phyloP scores from a whole-genome alignment of 2,888 invertebrate species.

The Euclidia mi region DNA sequence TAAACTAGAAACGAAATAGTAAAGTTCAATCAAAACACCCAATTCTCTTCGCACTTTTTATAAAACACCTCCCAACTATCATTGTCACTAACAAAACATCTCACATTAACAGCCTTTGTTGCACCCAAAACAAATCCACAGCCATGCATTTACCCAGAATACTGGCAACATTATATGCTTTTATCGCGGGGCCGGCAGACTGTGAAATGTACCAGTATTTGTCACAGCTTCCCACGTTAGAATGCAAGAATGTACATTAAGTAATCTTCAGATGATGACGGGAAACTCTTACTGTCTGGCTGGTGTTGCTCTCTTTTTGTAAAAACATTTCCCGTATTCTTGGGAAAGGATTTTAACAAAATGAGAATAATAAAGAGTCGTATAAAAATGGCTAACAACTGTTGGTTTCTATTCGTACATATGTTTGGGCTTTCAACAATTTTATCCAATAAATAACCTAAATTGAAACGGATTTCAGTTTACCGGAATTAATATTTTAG shows the following conservation, averaged over 20 bases:
- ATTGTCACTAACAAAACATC: conserved; percentile 36
- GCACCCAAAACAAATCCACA: conserved; percentile 46
- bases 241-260: conserved; percentile 59
- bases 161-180: conserved; percentile 67
- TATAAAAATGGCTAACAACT: too few relatives aligned
- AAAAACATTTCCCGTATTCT: conserved; percentile 13
- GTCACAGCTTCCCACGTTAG: conserved; percentile 62
- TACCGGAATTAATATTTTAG: too few relatives aligned
- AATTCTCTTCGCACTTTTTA: neutral
- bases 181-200: conserved; percentile 80
- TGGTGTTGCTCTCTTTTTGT: conserved; percentile 24
- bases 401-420: too few relatives aligned
- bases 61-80: conserved; percentile 24
- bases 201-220: conserved; percentile 84
- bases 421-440: too few relatives aligned
- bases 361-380: neutral
- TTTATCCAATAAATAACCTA: too few relatives aligned
- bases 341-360: neutral
- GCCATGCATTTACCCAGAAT: conserved; percentile 49
- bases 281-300: conserved; percentile 52
- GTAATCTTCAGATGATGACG: conserved; percentile 54
- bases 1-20: too few relatives aligned
- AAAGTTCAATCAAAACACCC: too few relatives aligned
- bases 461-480: too few relatives aligned
- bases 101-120: conserved; percentile 45